Evolutionary conservation across 2,888 invertebrate genomes (phyloP), one percentile per base, ranked within the genome.

Genomic region (Asteroscopus sphinx): DNA sequence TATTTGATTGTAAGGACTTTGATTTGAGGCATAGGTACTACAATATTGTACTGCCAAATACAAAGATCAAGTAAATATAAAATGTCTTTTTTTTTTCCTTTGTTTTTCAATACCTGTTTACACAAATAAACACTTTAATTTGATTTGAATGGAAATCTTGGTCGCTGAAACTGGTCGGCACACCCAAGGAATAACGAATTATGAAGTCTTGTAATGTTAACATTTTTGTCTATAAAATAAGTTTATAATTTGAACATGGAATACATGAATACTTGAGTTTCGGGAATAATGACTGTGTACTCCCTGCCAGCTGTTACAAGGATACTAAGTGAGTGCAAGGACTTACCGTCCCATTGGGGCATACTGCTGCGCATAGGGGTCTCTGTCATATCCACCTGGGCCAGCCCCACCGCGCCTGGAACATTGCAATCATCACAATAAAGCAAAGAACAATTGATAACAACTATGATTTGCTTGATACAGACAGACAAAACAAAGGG

Each of bases 321-420:
- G 12, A 9, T 33, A 61, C 16, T 16, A 39, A 30, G 12, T 2
- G 42, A 40, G 33, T 54, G 46, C 35, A 54, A 55, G 35, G 55
- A 51, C 94, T 90, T 84, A 94, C 94, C 94, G 92, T 85, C 91
- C 93, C 90, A 94, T 90, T 7, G 93, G 92, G 0, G 93, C 86
- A 82, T 94, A 94, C 73, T 91, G 93, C 72, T 93, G 94, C 0
- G 88, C 88, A 21, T 94, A 94, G 4, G 94, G 93, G 56, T 94
- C 94, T 59, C 94, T 71, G 62, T 94, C 95, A 36, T 94, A 94
- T 44, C 94, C 95, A 9, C 89, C 90, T 0, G 88, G 89, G 11
- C 88, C 89, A 0, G 82, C 88, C 0, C 82, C 89, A 25, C 91
- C 91, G n/a, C 89, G 86, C 95, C 87, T 94, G 89, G 80, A 86